Percentiles rank a stretch among this genome's conserved stretches.
These are phyloP conservation scores for Sebastes taczanowskii DNA, from an alignment of 2,797 vertebrate species.

Conservation along the genomic window DNA sequence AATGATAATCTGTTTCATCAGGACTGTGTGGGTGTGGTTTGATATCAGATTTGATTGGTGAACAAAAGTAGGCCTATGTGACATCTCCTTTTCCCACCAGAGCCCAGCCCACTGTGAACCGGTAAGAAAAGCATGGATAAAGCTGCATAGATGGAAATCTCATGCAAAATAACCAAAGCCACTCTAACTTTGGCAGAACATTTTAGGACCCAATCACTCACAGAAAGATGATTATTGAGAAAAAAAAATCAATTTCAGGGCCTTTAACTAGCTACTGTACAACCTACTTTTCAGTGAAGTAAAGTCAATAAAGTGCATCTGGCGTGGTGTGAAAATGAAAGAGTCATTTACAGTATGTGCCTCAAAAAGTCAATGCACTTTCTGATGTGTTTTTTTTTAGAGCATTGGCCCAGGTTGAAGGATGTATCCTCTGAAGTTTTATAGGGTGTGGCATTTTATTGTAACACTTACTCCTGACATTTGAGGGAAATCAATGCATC, in stretches of 20 bases:
- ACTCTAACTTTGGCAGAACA: background rate
- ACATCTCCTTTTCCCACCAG: background rate
- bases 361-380: background rate
- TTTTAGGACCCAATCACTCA: background rate
- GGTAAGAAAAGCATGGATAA: background rate
- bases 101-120: background rate
- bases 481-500: conserved; percentile 62
- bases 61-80: background rate
- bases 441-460: conserved; percentile 40
- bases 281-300: background rate
- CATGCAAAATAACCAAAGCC: background rate
- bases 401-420: conserved; percentile 3
- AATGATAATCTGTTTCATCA: background rate
- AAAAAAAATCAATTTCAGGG: background rate
- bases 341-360: background rate
- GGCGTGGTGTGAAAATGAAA: background rate
- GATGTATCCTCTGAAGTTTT: conserved; percentile 26
- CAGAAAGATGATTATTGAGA: background rate
- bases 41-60: background rate
- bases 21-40: background rate
- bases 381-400: background rate
- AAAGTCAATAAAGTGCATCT: background rate
- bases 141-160: background rate
- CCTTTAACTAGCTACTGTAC: background rate
- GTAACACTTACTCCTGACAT: conserved; percentile 61